A percentile compares a stretch with the other conserved stretches of the same genome.
Evolutionary conservation across 2,113 vertebrate genomes (phyloP).

Genomic region (Panthera leo): DNA sequence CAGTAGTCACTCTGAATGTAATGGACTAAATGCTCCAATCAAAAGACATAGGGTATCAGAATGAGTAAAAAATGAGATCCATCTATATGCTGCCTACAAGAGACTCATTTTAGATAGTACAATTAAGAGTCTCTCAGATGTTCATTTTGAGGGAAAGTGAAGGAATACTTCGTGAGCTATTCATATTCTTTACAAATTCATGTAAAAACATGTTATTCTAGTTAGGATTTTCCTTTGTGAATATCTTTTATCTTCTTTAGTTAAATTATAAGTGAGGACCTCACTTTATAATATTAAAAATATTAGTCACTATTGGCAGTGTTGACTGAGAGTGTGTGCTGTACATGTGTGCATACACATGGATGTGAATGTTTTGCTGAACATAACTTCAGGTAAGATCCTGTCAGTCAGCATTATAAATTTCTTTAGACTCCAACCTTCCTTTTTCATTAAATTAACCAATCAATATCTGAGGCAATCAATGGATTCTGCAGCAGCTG

Average conservation of each 20-base stretch:
- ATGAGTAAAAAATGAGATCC: too few species aligned
- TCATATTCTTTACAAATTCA: not conserved
- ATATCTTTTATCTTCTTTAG: not conserved
- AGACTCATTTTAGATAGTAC: too few species aligned
- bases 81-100: too few species aligned
- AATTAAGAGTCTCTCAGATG: not conserved
- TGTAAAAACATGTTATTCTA: not conserved
- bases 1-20: too few species aligned
- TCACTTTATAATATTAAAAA: constrained; percentile 1
- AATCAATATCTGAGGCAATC: constrained; percentile 75
- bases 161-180: not conserved
- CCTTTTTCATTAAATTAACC: constrained; percentile 76
- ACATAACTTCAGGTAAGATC: constrained; percentile 58
- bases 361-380: not conserved
- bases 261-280: not conserved
- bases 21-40: too few species aligned
- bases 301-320: not conserved
- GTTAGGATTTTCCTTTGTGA: not conserved
- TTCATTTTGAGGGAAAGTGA: not conserved
- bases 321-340: not conserved
- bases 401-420: constrained; percentile 62
- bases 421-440: constrained; percentile 73
- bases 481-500: constrained; percentile 60
- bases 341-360: accelerated
- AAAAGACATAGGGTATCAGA: too few species aligned